Percentiles rank a stretch among this genome's conserved stretches.
phyloP scores from a whole-genome alignment of 2,888 invertebrate species.

The Epistrophe eligans region DNA sequence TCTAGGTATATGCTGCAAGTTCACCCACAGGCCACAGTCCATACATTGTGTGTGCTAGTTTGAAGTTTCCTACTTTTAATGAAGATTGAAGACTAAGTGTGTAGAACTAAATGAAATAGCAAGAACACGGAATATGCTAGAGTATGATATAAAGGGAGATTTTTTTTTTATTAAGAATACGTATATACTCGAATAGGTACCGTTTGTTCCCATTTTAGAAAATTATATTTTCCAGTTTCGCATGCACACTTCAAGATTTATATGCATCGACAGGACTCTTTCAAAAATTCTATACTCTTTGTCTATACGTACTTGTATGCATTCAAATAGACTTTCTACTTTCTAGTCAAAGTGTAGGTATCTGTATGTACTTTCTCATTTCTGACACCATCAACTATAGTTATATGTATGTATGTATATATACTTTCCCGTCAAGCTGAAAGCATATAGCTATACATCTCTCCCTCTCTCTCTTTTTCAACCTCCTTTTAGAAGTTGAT shows the following conservation, averaged over 20 bases:
- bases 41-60: conserved; percentile 56
- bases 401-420: not conserved
- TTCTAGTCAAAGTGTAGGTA: conserved; percentile 20
- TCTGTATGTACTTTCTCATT: conserved; percentile 21
- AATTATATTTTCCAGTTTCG: conserved; percentile 66
- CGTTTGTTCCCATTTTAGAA: conserved; percentile 56
- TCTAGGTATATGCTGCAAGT: conserved; percentile 1
- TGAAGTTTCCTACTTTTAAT: conserved; percentile 64
- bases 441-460: conserved; percentile 32
- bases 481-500: conserved; percentile 53
- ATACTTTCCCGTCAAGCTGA: not conserved
- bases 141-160: not conserved
- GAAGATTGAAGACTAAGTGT: conserved; percentile 44
- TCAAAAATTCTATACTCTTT: not conserved
- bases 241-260: conserved; percentile 63
- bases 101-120: conserved; percentile 44
- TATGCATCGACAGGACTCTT: conserved; percentile 68
- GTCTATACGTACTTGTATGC: not conserved
- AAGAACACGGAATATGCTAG: conserved; percentile 7
- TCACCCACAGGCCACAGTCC: conserved; percentile 26
- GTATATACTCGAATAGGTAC: not conserved
- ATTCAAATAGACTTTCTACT: not conserved
- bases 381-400: conserved; percentile 38
- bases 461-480: not conserved
- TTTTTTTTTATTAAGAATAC: conserved; percentile 52